These are phyloP conservation scores for Jacana jacana DNA, from an alignment of 2,113 vertebrate genomes.

Conservation along the genomic window DNA sequence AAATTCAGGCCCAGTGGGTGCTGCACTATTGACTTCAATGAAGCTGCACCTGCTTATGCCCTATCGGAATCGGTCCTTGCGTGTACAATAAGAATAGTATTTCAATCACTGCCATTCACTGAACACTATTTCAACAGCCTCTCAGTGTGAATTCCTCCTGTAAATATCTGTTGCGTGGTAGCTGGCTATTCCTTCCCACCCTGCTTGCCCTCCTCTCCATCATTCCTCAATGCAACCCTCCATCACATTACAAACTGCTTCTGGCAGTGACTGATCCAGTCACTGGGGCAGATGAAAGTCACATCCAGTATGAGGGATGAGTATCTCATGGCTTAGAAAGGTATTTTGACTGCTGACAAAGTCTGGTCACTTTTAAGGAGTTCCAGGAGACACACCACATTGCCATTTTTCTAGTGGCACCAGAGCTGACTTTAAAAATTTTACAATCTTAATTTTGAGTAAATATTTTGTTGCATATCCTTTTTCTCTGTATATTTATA, in stretches of 20 bases:
- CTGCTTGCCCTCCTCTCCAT: background rate
- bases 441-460: background rate
- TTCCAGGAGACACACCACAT: background rate
- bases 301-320: background rate
- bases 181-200: background rate
- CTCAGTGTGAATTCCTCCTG: slow-evolving; percentile 21
- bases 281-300: background rate
- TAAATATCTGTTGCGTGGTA: background rate
- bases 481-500: background rate
- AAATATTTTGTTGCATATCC: rapidly evolving
- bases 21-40: slow-evolving; percentile 63
- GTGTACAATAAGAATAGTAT: slow-evolving; percentile 3
- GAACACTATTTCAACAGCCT: slow-evolving; percentile 7
- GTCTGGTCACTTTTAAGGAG: background rate
- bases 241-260: background rate
- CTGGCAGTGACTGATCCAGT: background rate
- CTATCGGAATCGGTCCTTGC: background rate
- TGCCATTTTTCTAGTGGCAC: background rate
- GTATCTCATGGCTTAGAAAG: background rate
- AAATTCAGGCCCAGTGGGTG: slow-evolving; percentile 72
- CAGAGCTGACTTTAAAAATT: too few species aligned
- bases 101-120: slow-evolving; percentile 54
- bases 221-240: background rate
- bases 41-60: slow-evolving; percentile 58
- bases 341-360: background rate